These are phyloP conservation scores for Zygogramma bicolorata DNA, from an alignment of 2,888 invertebrate species.

Conservation along the genomic window DNA sequence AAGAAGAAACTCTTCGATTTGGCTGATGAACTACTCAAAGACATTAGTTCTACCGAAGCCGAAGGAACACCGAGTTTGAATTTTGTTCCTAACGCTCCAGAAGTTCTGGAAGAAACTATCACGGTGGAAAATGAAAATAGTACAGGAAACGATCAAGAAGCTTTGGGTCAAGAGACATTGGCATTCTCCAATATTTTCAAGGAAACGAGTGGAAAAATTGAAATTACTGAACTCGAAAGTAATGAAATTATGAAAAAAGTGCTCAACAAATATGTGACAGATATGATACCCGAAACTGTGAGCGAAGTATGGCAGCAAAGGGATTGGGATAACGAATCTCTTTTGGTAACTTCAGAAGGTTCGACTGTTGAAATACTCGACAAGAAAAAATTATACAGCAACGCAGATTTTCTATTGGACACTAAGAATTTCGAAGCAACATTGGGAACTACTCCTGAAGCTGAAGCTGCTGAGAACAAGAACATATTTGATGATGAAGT, in stretches of 20 bases:
- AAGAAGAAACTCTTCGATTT: conserved; percentile 10
- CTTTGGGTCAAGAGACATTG: not conserved
- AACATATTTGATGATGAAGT: not conserved
- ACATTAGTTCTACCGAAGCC: not conserved
- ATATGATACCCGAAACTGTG: not conserved
- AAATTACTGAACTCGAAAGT: not conserved
- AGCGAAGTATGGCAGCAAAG: not conserved
- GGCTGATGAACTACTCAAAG: conserved; percentile 15
- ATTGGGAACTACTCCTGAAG: not conserved
- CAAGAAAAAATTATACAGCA: not conserved
- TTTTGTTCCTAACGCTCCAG: not conserved
- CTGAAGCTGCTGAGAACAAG: not conserved
- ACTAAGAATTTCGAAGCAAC: conserved; percentile 24
- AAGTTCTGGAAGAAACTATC: not conserved
- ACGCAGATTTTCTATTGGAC: conserved; percentile 20
- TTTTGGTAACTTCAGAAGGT: not conserved
- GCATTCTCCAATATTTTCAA: not conserved
- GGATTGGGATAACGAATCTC: no score
- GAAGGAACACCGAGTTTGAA: not conserved
- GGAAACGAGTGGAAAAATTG: not conserved
- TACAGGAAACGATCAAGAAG: not conserved
- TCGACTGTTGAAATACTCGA: not conserved
- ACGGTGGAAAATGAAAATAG: no score
- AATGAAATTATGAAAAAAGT: not conserved
- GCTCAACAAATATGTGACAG: not conserved